Evolutionary conservation across 2,888 invertebrate genomes (phyloP).

Genomic region (Stenotaenia linearis): DNA sequence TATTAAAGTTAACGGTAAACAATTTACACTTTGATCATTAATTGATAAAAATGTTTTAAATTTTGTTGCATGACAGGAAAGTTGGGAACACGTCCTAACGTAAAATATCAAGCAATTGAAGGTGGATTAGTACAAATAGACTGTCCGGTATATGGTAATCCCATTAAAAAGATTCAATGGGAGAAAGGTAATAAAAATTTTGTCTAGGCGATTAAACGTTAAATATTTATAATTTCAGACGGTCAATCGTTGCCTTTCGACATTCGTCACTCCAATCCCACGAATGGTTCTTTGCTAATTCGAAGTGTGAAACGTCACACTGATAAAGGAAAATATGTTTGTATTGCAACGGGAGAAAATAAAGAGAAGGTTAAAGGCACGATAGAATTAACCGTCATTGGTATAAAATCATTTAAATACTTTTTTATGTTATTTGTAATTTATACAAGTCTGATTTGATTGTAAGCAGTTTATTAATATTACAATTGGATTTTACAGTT

Average conservation of each 20-base stretch:
- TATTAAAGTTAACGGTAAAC: background rate
- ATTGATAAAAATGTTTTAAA: too few species aligned
- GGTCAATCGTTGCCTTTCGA: slow-evolving; percentile 83
- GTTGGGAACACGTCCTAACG: slow-evolving; percentile 56
- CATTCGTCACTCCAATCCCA: slow-evolving; percentile 63
- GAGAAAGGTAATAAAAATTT: slow-evolving; percentile 71
- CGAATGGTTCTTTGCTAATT: slow-evolving; percentile 57
- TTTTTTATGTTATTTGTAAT: background rate
- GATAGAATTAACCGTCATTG: background rate
- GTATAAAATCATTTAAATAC: background rate
- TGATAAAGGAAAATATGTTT: slow-evolving; percentile 90
- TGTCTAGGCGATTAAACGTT: background rate
- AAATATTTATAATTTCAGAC: slow-evolving; percentile 50
- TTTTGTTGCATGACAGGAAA: too few species aligned
- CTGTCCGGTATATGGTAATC: slow-evolving; percentile 93
- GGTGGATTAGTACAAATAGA: slow-evolving; percentile 75
- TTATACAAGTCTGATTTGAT: background rate
- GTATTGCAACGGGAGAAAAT: slow-evolving; percentile 85
- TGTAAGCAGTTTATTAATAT: background rate
- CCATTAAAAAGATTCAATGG: slow-evolving; percentile 89
- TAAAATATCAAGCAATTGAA: slow-evolving; percentile 85
- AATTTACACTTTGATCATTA: too few species aligned
- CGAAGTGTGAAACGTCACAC: slow-evolving; percentile 86
- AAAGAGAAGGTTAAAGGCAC: slow-evolving; percentile 72
- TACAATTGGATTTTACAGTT: background rate